These are phyloP conservation scores for Porites rus DNA, from an alignment of 92 coral and sea anemone genomes.

Conservation along the genomic window DNA sequence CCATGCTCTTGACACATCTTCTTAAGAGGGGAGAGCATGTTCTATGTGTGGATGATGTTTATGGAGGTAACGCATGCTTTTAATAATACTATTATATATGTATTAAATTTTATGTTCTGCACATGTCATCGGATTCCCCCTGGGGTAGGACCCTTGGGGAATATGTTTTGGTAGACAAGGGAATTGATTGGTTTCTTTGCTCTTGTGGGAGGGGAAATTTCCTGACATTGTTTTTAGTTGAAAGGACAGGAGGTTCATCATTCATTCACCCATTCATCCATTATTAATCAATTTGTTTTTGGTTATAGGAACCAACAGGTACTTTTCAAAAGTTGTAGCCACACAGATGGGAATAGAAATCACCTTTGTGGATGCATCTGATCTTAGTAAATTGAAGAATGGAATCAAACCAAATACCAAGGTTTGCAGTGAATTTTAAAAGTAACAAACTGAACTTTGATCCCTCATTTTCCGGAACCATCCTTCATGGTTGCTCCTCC, in stretches of 20 bases:
- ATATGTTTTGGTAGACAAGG: too few relatives aligned
- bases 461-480: too few relatives aligned
- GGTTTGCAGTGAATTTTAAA: constrained; percentile 37
- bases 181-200: too few relatives aligned
- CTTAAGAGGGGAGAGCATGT: constrained; percentile 91
- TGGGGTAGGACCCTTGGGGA: too few relatives aligned
- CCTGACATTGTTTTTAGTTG: not conserved
- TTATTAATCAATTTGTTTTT: not conserved
- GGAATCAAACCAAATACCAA: constrained; percentile 95
- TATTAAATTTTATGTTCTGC: too few relatives aligned
- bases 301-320: constrained; percentile 90
- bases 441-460: not conserved
- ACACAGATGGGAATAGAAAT: constrained; percentile 84
- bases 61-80: constrained; percentile 80
- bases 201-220: too few relatives aligned
- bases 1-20: constrained; percentile 84
- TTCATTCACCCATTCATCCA: not conserved
- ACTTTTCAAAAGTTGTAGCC: constrained; percentile 81
- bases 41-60: constrained; percentile 96
- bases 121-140: too few relatives aligned
- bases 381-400: constrained; percentile 77
- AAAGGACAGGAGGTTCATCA: not conserved
- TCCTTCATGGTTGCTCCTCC: too few relatives aligned
- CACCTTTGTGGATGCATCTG: constrained; percentile 74
- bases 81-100: not conserved